phyloP scores from a whole-genome alignment of 2,888 invertebrate species.

The Helleia helle region DNA sequence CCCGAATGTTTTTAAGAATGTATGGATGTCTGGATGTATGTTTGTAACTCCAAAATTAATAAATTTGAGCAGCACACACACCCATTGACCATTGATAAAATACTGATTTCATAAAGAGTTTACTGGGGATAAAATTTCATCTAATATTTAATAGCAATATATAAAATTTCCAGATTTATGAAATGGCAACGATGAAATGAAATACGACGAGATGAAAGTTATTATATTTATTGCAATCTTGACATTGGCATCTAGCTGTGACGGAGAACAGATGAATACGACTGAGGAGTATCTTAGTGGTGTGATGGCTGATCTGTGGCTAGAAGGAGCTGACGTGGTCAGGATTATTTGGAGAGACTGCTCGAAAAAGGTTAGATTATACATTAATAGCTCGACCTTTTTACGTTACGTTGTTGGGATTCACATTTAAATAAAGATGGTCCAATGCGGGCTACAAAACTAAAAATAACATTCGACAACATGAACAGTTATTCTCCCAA shows the following conservation, averaged over 20 bases:
- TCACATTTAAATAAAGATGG: too few relatives aligned
- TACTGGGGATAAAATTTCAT: too few relatives aligned
- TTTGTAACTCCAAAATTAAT: too few relatives aligned
- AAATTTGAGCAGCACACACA: too few relatives aligned
- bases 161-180: conserved; percentile 21
- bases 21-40: too few relatives aligned
- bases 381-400: not conserved
- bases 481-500: too few relatives aligned
- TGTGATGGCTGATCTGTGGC: conserved; percentile 62
- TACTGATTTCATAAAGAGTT: too few relatives aligned
- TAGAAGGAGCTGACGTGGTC: conserved; percentile 58
- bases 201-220: conserved; percentile 31
- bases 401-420: not conserved
- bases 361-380: conserved; percentile 51
- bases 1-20: too few relatives aligned
- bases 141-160: too few relatives aligned
- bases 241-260: conserved; percentile 31
- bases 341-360: conserved; percentile 66
- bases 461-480: too few relatives aligned
- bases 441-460: too few relatives aligned
- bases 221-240: conserved; percentile 30
- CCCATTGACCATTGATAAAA: too few relatives aligned
- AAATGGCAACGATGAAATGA: conserved; percentile 41
- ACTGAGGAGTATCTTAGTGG: conserved; percentile 49
- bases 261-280: conserved; percentile 37